Conservation (phyloP, 2,113 vertebrate species). For the Malurus alboscapulatus region DNA sequence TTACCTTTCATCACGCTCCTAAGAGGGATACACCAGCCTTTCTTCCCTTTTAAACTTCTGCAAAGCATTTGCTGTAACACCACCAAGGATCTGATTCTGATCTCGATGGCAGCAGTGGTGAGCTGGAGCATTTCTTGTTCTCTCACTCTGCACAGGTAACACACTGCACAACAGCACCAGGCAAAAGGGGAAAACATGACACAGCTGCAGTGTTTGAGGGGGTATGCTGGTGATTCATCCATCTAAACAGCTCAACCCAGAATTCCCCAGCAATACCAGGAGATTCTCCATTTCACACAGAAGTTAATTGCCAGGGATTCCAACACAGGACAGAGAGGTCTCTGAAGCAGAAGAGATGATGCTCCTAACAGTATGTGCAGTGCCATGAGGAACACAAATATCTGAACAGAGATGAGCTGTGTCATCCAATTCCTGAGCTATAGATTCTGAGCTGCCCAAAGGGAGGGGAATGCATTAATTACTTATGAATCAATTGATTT, state of each 20-base stretch:
- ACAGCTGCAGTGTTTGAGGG: neutral
- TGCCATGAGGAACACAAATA: neutral
- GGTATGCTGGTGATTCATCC: neutral
- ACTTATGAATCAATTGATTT: constrained; percentile 51
- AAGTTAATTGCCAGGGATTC: neutral
- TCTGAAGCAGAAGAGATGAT: neutral
- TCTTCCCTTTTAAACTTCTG: neutral
- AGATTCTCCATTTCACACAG: neutral
- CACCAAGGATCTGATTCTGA: neutral
- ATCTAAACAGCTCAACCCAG: neutral
- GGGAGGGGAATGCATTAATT: constrained; percentile 22
- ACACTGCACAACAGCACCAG: neutral
- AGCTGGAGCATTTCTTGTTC: neutral
- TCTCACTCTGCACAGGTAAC: neutral
- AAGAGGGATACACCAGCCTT: neutral
- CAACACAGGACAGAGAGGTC: neutral
- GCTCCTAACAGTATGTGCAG: neutral
- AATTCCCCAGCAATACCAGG: neutral
- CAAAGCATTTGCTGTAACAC: neutral
- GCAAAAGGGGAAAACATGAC: neutral
- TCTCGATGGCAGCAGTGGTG: neutral
- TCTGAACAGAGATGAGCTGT: neutral
- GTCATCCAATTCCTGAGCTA: neutral
- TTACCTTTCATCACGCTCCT: neutral
- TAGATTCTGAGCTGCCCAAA: neutral